phyloP scores from a whole-genome alignment of 2,888 invertebrate genomes.

The Geophilus truncorum region DNA sequence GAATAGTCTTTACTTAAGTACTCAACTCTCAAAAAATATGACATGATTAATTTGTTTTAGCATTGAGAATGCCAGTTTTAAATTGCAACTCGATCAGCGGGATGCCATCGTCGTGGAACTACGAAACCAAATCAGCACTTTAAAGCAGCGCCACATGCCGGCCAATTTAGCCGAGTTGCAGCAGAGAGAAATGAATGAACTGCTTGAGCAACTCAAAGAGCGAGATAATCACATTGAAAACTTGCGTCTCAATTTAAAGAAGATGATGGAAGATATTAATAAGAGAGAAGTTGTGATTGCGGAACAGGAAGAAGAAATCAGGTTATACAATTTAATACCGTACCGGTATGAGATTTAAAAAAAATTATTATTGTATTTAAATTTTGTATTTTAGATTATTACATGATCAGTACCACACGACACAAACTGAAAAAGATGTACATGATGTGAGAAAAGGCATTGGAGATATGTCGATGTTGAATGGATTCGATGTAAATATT shows the following conservation, averaged over 20 bases:
- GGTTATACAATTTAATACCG: no score
- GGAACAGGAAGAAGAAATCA: background rate
- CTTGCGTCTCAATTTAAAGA: background rate
- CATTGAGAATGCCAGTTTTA: conserved; percentile 33
- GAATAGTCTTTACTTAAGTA: no score
- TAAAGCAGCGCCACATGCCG: conserved; percentile 29
- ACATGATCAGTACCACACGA: background rate
- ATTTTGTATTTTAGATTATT: background rate
- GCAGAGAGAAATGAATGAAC: conserved; percentile 27
- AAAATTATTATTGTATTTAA: no score
- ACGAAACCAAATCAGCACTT: conserved; percentile 25
- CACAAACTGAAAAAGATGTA: background rate
- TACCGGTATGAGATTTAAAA: no score
- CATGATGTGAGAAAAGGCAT: background rate
- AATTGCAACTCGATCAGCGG: conserved; percentile 30
- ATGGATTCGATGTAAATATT: background rate
- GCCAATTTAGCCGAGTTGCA: conserved; percentile 9
- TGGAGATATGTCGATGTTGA: background rate
- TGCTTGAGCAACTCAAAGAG: conserved; percentile 8
- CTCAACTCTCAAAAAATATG: no score
- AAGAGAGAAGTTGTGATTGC: background rate
- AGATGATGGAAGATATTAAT: background rate
- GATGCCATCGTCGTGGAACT: conserved; percentile 15
- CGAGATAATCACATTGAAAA: conserved; percentile 13
- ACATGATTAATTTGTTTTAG: background rate